phyloP scores from a whole-genome alignment of 2,797 vertebrate species.

The Poecile montanus region DNA sequence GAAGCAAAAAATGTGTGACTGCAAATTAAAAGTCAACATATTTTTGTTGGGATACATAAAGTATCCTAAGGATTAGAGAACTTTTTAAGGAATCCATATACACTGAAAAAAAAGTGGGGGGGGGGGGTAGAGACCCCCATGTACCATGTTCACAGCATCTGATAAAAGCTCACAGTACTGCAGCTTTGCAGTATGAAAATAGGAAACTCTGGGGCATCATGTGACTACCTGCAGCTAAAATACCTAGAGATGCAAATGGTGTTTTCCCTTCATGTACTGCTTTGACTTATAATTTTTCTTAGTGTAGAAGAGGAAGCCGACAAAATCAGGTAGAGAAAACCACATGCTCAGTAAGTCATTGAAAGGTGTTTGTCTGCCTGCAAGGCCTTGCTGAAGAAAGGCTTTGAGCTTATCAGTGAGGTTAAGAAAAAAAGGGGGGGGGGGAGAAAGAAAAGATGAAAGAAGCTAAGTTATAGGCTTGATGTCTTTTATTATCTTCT shows the following conservation, averaged over 20 bases:
- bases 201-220: neutral
- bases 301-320: neutral
- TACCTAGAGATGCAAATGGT: neutral
- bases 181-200: neutral
- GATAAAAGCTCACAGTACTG: neutral
- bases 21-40: neutral
- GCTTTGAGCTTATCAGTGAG: neutral
- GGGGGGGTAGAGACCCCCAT: too few species aligned
- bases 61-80: neutral
- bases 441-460: neutral
- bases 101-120: neutral
- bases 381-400: neutral
- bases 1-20: neutral
- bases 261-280: neutral
- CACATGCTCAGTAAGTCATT: neutral
- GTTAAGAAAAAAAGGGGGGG: fast-evolving
- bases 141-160: fast-evolving
- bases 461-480: slow-evolving; percentile 5
- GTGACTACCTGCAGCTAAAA: neutral
- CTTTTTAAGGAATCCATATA: neutral
- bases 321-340: neutral
- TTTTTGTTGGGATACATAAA: neutral
- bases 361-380: neutral
- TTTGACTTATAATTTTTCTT: neutral
- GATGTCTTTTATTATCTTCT: slow-evolving; percentile 5